Base-by-base conservation (phyloP, 1,140 invertebrate species). In the Lasioglossum albipes region DNA sequence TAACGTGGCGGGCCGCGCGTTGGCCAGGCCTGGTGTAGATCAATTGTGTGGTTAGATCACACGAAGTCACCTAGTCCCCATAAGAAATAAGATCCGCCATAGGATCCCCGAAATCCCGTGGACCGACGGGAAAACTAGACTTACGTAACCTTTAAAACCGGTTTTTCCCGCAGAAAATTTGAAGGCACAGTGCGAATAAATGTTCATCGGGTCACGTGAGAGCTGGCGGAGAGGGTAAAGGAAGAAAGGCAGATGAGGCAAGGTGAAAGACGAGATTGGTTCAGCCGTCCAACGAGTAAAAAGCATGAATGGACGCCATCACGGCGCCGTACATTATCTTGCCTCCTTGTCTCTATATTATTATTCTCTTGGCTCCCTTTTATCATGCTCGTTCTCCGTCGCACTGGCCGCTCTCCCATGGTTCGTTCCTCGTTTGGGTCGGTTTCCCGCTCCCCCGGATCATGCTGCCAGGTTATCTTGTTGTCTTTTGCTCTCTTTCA, bases 251-350 rank as follows among this genome's bases (percentile, higher is more conserved):
- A 84, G 81, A 67, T 61, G 75, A 83, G 65, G 45, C 13, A 71
- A 74, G 68, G 66, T 67, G 61, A 79, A 73, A 82, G 79, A 83
- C 57, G 75, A 84, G 62, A 49, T 27, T 67, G 72, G 65, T 85
- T 82, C 71, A 79, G 81, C 77, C 82, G 72, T 54, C 87, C 88
- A 89, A 88, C 88, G 86, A 89, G 77, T 88, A 89, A 89, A 89
- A 88, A 89, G 86, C 86, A 89, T 89, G 88, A 89, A 89, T 89
- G 88, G 86, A 88, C 83, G 88, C 80, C 87, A 88, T 81, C 85
- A 85, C 83, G 88, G 86, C 88, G 87, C 86, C 88, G 77, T 88
- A 77, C 80, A 79, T 89, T 88, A 89, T 88, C 88, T 86, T 67
- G 59, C 84, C 76, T 87, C 77, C 85, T 87, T 84, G 80, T 88